Evolutionary conservation across 2,888 invertebrate species (phyloP).

Genomic region (Epinotia brunnichana): DNA sequence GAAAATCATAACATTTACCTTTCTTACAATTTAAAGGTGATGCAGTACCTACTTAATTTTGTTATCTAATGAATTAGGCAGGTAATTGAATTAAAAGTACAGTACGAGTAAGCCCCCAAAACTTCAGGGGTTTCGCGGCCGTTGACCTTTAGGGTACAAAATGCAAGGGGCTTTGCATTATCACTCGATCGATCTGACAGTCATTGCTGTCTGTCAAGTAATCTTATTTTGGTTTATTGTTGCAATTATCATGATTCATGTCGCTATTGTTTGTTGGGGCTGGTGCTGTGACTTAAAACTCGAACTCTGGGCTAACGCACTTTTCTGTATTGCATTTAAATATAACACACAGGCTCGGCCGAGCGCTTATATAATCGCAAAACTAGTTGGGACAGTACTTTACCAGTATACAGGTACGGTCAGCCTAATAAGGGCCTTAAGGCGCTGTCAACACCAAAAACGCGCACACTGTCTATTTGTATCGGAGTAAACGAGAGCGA

Average conservation of each 20-base stretch:
- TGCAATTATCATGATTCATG: conserved; percentile 15
- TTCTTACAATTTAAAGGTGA: conserved; percentile 4
- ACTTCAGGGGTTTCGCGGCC: conserved; percentile 35
- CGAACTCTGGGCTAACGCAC: no score
- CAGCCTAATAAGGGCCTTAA: no score
- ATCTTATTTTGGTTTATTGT: conserved; percentile 21
- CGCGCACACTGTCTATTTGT: no score
- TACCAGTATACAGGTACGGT: no score
- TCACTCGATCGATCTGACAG: conserved; percentile 24
- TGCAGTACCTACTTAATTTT: background rate
- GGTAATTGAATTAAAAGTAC: conserved; percentile 34
- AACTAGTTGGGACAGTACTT: no score
- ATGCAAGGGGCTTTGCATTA: conserved; percentile 30
- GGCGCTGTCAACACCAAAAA: no score
- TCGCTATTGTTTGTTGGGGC: no score
- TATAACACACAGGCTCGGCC: no score
- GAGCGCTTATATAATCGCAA: no score
- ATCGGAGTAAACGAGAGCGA: no score
- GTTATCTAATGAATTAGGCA: conserved; percentile 17
- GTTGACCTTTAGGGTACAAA: conserved; percentile 30
- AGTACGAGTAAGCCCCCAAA: conserved; percentile 29
- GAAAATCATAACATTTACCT: background rate
- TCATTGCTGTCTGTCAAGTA: conserved; percentile 21
- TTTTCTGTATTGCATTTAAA: no score
- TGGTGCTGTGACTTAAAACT: no score